These are phyloP conservation scores for Nannobrachium achirus DNA, from an alignment of 2,113 vertebrate genomes.

Conservation along the genomic window DNA sequence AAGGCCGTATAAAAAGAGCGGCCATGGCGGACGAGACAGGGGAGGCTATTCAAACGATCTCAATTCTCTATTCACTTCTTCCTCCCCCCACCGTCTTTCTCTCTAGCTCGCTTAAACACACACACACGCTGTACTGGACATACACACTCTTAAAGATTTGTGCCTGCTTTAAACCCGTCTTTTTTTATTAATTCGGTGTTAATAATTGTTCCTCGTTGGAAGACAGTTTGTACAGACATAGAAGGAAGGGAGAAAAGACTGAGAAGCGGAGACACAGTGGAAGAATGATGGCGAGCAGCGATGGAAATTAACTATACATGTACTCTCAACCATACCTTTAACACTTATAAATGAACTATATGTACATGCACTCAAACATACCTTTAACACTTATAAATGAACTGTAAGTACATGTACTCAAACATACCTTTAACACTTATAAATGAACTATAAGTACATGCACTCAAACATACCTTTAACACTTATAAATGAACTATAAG, in stretches of 20 bases:
- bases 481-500: too few relatives aligned
- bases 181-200: conserved; percentile 38
- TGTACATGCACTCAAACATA: too few relatives aligned
- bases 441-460: too few relatives aligned
- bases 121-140: background rate
- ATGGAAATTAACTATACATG: background rate
- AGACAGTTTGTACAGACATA: conserved; percentile 11
- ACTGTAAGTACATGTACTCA: too few relatives aligned
- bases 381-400: too few relatives aligned
- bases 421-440: too few relatives aligned
- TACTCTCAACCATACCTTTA: too few relatives aligned
- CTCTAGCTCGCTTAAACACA: background rate
- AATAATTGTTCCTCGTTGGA: conserved; percentile 29
- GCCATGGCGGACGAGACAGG: conserved; percentile 44
- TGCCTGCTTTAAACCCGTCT: conserved; percentile 53
- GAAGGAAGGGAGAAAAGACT: background rate
- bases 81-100: background rate
- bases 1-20: conserved; percentile 51
- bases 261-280: background rate
- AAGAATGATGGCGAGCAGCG: background rate
- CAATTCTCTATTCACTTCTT: background rate
- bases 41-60: conserved; percentile 47
- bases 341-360: too few relatives aligned
- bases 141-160: conserved; percentile 24
- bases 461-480: too few relatives aligned